Base-by-base conservation (phyloP, 2,888 invertebrate species). In the Agriopis marginaria region DNA sequence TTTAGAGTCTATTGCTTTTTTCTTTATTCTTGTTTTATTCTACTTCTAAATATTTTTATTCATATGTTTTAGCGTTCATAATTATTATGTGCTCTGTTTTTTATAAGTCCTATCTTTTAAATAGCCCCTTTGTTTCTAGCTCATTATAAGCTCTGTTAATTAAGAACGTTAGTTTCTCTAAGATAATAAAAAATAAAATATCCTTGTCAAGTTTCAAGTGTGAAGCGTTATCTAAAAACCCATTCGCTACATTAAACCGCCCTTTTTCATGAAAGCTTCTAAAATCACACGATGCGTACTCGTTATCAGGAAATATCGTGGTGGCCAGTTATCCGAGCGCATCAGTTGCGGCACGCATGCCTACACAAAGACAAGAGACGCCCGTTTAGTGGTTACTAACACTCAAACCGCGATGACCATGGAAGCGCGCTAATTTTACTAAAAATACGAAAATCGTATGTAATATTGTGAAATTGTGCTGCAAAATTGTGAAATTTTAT, bases 311-410 rank as follows among this genome's bases (percentile, higher is more conserved):
- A 12, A 53, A 56, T 75, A 70, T 73, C 12, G 14, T 12, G 40
- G 9, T 50, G 56, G 23, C 67, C 69, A 71, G 75, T 73, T 74
- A 66, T 63, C 53, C 49, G 68, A 63, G 70, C 73, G 77, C 54
- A 68, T 73, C 84, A 80, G 17, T 50, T 11, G 23, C 77, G 82
- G 68, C 86, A 89, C 89, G 89, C 89, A 89, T 90, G 89, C 81
- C 86, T 86, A 79, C 76, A 71, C 78, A 73, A 66, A 76, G 75
- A 73, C 77, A 75, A 76, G 73, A 71, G 70, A 70, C 78, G 75
- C 79, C 76, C 82, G 76, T 83, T 75, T 71, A 56, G 65, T 75
- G 12, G 66, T 70, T 71, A 73, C 70, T 75, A n/a, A 71, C 76
- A 72, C 74, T 79, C 75, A 51, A 65, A 51, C 70, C 80, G 81